A percentile compares a stretch with the other conserved stretches of the same genome.
phyloP scores from a whole-genome alignment of 2,888 invertebrate genomes.

The Psococerastis gibbosa region DNA sequence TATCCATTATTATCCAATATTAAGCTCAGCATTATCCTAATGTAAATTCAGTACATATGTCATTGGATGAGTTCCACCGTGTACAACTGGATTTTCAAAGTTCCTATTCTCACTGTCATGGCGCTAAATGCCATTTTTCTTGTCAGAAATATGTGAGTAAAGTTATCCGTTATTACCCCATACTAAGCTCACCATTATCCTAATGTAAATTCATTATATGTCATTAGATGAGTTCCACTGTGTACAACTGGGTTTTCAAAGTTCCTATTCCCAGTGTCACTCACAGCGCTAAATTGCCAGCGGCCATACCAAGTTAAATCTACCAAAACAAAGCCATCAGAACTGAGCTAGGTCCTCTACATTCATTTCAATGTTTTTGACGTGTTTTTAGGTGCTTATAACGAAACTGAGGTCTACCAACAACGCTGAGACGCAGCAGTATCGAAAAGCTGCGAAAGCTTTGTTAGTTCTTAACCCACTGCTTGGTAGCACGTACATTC shows the following conservation, averaged over 20 bases:
- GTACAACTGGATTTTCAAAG: conserved; percentile 68
- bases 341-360: background rate
- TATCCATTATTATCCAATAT: background rate
- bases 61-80: conserved; percentile 62
- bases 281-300: too few species aligned
- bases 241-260: conserved; percentile 76
- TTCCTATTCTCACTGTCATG: background rate
- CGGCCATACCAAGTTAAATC: too few species aligned
- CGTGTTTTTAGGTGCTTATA: conserved; percentile 55
- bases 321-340: background rate
- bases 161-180: conserved; percentile 19
- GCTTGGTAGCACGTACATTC: conserved; percentile 75
- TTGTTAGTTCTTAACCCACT: conserved; percentile 82
- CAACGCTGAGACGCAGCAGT: conserved; percentile 76
- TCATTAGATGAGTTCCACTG: conserved; percentile 60
- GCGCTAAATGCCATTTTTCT: background rate
- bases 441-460: conserved; percentile 78
- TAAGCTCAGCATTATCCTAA: conserved; percentile 3
- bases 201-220: conserved; percentile 27
- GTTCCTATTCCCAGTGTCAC: conserved; percentile 63
- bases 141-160: conserved; percentile 15
- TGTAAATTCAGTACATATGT: conserved; percentile 27
- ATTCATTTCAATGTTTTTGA: conserved; percentile 20
- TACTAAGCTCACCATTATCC: conserved; percentile 5
- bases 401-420: conserved; percentile 84